These are phyloP conservation scores for Drosophila flavopinicola DNA, from an alignment of 2,888 invertebrate species.

Conservation along the genomic window DNA sequence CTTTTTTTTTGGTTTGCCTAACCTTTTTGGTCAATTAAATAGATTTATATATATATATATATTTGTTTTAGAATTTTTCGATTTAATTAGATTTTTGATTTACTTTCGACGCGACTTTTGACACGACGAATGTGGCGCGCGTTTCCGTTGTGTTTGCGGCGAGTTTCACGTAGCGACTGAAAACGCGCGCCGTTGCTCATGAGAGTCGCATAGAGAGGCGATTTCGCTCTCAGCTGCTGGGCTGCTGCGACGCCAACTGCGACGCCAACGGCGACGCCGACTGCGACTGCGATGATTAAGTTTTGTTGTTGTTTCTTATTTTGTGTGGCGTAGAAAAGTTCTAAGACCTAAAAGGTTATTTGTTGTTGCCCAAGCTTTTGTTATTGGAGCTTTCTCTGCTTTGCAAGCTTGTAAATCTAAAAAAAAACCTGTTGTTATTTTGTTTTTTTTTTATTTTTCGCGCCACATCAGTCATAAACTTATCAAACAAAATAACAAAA, in stretches of 20 bases:
- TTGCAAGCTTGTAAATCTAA: constrained; percentile 13
- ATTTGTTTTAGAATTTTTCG: constrained; percentile 4
- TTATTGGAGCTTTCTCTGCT: constrained; percentile 57
- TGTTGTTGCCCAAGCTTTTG: constrained; percentile 33
- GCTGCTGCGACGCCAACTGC: constrained; percentile 41
- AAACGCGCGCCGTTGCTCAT: constrained; percentile 37
- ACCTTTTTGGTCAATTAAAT: constrained; percentile 12
- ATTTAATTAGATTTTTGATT: constrained; percentile 8
- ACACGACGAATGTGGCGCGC: constrained; percentile 37
- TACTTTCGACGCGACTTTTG: constrained; percentile 12
- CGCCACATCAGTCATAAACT: constrained; percentile 36
- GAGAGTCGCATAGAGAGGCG: constrained; percentile 43
- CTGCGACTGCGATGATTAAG: constrained; percentile 21
- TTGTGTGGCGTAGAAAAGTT: constrained; percentile 51
- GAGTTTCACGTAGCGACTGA: constrained; percentile 68
- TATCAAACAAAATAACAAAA: constrained; percentile 46
- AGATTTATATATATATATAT: too few species aligned
- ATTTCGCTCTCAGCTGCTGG: constrained; percentile 30
- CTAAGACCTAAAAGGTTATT: constrained; percentile 49
- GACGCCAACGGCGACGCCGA: constrained; percentile 9
- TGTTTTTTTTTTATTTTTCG: constrained; percentile 16
- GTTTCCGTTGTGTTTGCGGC: constrained; percentile 57
- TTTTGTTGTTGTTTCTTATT: constrained; percentile 24
- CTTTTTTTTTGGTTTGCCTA: constrained; percentile 4
- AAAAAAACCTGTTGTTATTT: constrained; percentile 62